Evolutionary conservation across 1,140 invertebrate species (phyloP).

Genomic region (Stratiolaelaps scimitus): DNA sequence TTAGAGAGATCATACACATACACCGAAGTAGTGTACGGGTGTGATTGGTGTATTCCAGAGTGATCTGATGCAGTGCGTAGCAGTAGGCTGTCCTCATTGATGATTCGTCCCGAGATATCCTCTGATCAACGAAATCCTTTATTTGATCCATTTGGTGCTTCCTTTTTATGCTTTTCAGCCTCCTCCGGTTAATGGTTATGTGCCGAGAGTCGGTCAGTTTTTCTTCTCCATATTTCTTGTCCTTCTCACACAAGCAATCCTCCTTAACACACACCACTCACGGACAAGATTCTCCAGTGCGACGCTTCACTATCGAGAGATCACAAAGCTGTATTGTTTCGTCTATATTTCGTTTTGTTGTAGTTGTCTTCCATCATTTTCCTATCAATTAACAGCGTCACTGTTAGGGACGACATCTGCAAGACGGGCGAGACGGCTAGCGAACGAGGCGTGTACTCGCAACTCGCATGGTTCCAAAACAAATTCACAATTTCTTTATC

Average conservation of each 20-base stretch:
- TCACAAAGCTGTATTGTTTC: not conserved
- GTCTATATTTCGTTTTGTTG: not conserved
- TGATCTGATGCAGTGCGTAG: too few relatives aligned
- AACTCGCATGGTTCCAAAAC: too few relatives aligned
- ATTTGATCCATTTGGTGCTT: constrained; percentile 28
- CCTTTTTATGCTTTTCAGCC: not conserved
- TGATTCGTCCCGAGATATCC: not conserved
- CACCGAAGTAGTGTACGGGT: too few relatives aligned
- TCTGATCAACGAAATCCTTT: constrained; percentile 28
- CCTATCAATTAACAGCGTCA: too few relatives aligned
- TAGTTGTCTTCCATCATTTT: too few relatives aligned
- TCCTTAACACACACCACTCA: not conserved
- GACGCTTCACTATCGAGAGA: not conserved
- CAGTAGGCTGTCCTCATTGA: too few relatives aligned
- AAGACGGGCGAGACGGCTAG: too few relatives aligned
- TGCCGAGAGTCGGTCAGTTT: constrained; percentile 2
- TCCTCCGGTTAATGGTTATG: not conserved
- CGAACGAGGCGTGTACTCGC: too few relatives aligned
- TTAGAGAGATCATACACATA: too few relatives aligned
- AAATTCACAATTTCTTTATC: too few relatives aligned
- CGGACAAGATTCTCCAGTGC: not conserved
- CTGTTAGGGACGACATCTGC: too few relatives aligned
- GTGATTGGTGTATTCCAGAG: too few relatives aligned
- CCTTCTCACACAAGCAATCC: not conserved
- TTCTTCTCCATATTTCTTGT: not conserved